These are phyloP conservation scores for Bombus huntii DNA, from an alignment of 1,140 invertebrate species.

Conservation along the genomic window DNA sequence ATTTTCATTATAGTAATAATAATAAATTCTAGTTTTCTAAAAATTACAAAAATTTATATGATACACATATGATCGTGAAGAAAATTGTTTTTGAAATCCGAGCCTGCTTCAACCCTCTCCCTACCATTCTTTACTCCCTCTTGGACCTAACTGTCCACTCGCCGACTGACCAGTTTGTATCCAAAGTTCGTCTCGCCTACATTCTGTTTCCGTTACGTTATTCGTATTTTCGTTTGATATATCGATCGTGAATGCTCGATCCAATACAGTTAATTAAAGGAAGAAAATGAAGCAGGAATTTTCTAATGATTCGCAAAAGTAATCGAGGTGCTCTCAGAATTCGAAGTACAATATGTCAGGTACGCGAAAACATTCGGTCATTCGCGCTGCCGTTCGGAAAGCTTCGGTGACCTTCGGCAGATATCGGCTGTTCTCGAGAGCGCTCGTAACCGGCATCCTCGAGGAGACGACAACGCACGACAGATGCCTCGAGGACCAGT, in stretches of 20 bases:
- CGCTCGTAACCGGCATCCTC: slow-evolving; percentile 57
- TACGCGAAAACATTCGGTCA: slow-evolving; percentile 35
- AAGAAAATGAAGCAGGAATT: neutral
- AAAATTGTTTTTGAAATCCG: slow-evolving; percentile 24
- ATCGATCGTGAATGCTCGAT: no score
- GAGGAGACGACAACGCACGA: slow-evolving; percentile 54
- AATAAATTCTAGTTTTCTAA: neutral
- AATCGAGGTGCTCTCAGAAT: slow-evolving; percentile 3
- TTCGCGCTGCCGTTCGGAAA: slow-evolving; percentile 31
- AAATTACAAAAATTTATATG: no score
- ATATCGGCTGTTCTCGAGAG: slow-evolving; percentile 20
- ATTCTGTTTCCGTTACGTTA: neutral
- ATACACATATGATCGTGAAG: no score
- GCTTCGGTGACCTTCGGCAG: slow-evolving; percentile 43
- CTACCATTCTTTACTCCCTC: slow-evolving; percentile 49
- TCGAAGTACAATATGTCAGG: slow-evolving; percentile 51
- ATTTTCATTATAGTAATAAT: no score
- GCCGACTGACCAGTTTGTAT: slow-evolving; percentile 51
- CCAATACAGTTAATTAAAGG: no score
- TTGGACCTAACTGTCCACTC: slow-evolving; percentile 52
- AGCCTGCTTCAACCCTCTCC: slow-evolving; percentile 49
- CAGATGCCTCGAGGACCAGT: slow-evolving; percentile 52
- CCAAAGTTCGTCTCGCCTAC: slow-evolving; percentile 39
- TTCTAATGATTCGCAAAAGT: neutral
- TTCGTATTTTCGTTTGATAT: no score